Evolutionary conservation across 2,113 vertebrate genomes (phyloP), one percentile per base, ranked within the genome.

Genomic region (Tretioscincus oriximinensis): DNA sequence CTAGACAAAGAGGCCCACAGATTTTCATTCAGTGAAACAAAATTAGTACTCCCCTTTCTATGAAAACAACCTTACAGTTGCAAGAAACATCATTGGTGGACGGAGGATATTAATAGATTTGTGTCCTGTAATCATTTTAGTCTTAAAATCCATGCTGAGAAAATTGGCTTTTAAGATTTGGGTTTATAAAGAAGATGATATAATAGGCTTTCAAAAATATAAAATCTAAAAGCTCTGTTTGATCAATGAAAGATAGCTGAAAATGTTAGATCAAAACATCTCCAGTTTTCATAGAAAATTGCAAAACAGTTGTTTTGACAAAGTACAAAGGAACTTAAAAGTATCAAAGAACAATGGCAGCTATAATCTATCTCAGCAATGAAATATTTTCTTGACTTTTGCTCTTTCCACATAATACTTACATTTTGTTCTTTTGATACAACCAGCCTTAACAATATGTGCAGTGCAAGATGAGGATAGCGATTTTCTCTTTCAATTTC

Each of bases 201-300:
- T 78, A 20, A 80, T 63, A 35, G 54, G 12, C 63, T 81, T 64
- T 63, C 70, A 81, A 82, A 81, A 88, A 76, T 69, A 80, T 16
- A n/a, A 85, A 80, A 80, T 2, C 70, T 80, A 86, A 88, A 80
- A 78, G 76, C 84, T 81, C 80, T 78, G 65, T 51, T 18, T 72
- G 63, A 60, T 81, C 77, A 88, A 80, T 76, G 79, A 51, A 82
- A 83, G 64, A 80, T 35, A 24, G 11, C 82, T 78, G 77, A 84
- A 89, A 84, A 73, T 64, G 61, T 71, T 69, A 64, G 29, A 77
- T 41, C 26, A 73, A 29, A 58, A 73, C 64, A 74, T 58, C 66
- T 81, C 71, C 35, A 2, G 73, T 45, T 35, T 29, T 67, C 49
- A 77, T 28, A 14, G 66, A n/a, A 9, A 77, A 85, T 81, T 76